These are phyloP conservation scores for Cantharis nigra DNA, from an alignment of 2,888 invertebrate genomes.

Conservation along the genomic window DNA sequence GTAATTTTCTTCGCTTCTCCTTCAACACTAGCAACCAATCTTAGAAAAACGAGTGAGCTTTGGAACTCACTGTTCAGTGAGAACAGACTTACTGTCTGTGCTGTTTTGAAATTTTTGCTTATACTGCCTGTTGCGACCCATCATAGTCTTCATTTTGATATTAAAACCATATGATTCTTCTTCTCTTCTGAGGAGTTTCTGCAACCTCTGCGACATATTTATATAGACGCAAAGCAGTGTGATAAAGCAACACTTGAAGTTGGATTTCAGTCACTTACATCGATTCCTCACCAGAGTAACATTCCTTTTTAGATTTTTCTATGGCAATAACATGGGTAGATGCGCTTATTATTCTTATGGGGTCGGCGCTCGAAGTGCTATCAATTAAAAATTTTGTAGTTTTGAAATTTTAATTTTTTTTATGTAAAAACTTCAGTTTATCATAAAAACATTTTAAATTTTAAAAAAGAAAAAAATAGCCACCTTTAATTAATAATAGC, in stretches of 20 bases:
- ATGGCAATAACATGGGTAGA: constrained; percentile 5
- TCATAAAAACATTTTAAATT: too few species aligned
- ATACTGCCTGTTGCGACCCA: constrained; percentile 37
- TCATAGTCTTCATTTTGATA: constrained; percentile 38
- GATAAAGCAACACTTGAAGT: constrained; percentile 13
- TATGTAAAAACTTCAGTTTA: too few species aligned
- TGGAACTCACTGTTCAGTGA: constrained; percentile 44
- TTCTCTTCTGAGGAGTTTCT: constrained; percentile 19
- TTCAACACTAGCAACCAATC: constrained; percentile 2
- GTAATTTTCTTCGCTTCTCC: constrained; percentile 31
- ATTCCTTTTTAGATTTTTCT: constrained; percentile 7
- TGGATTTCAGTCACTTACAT: constrained; percentile 5
- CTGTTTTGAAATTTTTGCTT: constrained; percentile 38
- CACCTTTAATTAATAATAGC: too few species aligned
- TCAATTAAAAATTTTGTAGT: too few species aligned
- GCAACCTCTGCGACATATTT: constrained; percentile 27
- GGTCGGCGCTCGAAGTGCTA: too few species aligned
- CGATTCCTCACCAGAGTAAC: constrained; percentile 8
- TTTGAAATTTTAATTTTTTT: too few species aligned
- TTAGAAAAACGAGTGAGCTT: constrained; percentile 8
- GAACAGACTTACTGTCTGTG: constrained; percentile 29
- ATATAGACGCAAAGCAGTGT: constrained; percentile 23
- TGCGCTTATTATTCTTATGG: too few species aligned
- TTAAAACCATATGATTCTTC: constrained; percentile 15
- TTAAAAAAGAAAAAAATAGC: too few species aligned